Conservation (phyloP, 2,113 vertebrate genomes). For the Corvus moneduloides region DNA sequence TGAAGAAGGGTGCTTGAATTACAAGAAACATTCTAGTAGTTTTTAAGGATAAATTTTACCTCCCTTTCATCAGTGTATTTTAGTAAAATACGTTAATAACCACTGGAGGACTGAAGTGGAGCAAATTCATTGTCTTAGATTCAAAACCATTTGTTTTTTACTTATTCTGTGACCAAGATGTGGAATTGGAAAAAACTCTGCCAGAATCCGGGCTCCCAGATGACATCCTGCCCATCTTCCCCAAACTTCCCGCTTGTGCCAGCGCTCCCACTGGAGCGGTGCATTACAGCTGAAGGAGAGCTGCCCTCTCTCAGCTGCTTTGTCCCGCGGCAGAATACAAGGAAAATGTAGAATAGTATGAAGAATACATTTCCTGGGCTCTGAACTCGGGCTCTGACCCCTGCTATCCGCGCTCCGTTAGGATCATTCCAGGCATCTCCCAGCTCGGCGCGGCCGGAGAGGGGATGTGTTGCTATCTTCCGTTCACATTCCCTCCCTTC, state of each 20-base stretch:
- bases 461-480: slow-evolving; percentile 21
- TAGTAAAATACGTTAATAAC: accelerated
- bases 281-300: background rate
- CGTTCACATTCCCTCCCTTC: slow-evolving; percentile 24
- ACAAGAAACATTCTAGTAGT: accelerated
- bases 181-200: background rate
- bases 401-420: accelerated
- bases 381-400: background rate
- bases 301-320: background rate
- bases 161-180: accelerated
- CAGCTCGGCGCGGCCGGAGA: background rate
- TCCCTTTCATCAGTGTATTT: background rate
- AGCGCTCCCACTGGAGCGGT: accelerated
- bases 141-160: background rate
- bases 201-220: background rate
- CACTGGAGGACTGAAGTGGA: background rate
- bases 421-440: background rate
- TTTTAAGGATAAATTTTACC: background rate
- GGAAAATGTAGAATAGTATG: background rate
- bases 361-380: slow-evolving; percentile 1
- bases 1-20: background rate
- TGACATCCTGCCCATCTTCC: background rate
- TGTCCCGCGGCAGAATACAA: background rate
- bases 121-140: background rate
- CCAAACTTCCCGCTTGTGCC: background rate